Evolutionary conservation across 2,113 vertebrate species (phyloP), one percentile per base, ranked within the genome.

Genomic region (Amphiprion ocellaris): DNA sequence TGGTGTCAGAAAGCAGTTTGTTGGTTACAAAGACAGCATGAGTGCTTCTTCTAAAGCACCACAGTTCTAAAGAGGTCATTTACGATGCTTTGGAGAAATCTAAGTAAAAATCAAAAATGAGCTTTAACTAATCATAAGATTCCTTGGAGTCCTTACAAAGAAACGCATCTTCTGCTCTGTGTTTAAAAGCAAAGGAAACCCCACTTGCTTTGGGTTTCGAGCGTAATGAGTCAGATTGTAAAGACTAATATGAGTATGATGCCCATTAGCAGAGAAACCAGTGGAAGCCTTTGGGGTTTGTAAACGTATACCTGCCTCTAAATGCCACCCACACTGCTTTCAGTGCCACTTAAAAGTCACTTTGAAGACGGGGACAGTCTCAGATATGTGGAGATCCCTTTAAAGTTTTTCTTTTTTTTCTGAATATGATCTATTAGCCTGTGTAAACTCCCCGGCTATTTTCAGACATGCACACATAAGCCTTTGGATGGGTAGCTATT

Each of bases 401-500:
- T 63, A 87, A 81, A 79, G 65, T 73, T 81, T 73, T 79, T 69
- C 12, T 28, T 62, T 78, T 66, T 69, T 75, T 68, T 44, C 70
- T 19, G 68, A 90, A 87, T 91, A 77, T 85, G 89, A 91, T 90
- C 87, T 87, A 90, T 91, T 89, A 89, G 83, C 28, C 84, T 68
- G 54, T 67, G 76, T 87, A 88, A 91, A 91, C 79, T 86, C 81
- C 72, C 23, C 15, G 82, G 85, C 88, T 93, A 93, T 94, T 94
- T 94, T 91, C 87, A 86, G 91, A 85, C 85, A 11, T 41, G 81
- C 80, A 87, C 82, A 88, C 84, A 90, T 88, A 92, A 92, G 89
- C 87, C 82, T 75, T 79, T 77, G 87, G 87, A 93, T 79, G 87
- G 89, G 81, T 86, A 91, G 87, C 88, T 91, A 90, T 92, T 93